Base-by-base conservation (phyloP, 1,140 invertebrate species). In the Calosoma granatense region DNA sequence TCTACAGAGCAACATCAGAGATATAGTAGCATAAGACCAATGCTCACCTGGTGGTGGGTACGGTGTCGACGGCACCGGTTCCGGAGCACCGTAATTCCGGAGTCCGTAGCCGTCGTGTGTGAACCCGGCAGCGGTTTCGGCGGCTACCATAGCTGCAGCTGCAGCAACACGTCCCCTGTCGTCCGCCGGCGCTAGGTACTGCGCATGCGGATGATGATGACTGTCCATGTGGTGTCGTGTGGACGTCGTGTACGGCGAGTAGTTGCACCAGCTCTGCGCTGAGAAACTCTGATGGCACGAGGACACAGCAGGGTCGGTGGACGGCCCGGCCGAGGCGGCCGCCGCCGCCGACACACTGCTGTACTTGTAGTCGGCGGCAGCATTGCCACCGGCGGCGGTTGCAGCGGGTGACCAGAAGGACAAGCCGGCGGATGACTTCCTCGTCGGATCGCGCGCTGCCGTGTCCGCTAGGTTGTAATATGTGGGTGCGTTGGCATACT, bases 381-480 rank as follows among this genome's bases (percentile, higher is more conserved):
- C n/a, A 19, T 72, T 69, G 56, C 76, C 69, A 1, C 76, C 74
- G 2, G 77, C 71, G 14, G 77, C 74, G 4, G 76, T 73, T n/a
- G 76, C 75, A 1, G 78, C 78, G 1, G 79, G 78, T 21, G 85
- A 86, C 83, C 87, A 88, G 65, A 87, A 86, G 39, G 82, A 81
- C n/a, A 86, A 67, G 11, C 75, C 70, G 0, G 75, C 59, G 1
- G 73, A 69, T 3, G 81, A 75, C 59, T 82, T 80, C 58, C 80
- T 74, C 60, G 73, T 72, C 63, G 84, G 75, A 65, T 71, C 76
- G 59, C 63, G 71, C 64, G 72, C 72, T 0, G 78, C 75, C 57
- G 85, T 83, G 2, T 80, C 78, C 26, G 82, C 80, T 64, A 88
- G 77, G 66, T 89, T 89, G 74, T 88, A 88, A 67, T 90, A 89